These are phyloP conservation scores for Vombatus ursinus DNA, from an alignment of 2,113 vertebrate species.

Conservation along the genomic window DNA sequence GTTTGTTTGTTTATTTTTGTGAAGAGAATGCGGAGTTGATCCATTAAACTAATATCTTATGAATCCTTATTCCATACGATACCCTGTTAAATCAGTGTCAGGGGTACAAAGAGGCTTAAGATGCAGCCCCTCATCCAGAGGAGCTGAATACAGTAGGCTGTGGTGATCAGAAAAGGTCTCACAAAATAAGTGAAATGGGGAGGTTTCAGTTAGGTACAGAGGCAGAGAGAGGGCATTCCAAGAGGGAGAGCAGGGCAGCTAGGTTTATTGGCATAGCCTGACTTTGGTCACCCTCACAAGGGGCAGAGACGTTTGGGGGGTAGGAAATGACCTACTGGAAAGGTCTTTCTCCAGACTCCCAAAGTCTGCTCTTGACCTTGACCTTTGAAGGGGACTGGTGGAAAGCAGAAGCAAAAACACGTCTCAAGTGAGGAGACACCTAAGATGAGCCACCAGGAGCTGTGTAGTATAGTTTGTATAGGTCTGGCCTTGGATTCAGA, in stretches of 20 bases:
- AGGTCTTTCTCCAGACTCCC: not conserved
- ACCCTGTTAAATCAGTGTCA: not conserved
- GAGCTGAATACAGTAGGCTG: not conserved
- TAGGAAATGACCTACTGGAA: not conserved
- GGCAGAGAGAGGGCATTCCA: not conserved
- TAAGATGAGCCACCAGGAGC: not conserved
- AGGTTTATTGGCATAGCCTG: not conserved
- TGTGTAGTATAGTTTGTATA: not conserved
- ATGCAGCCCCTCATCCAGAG: not conserved
- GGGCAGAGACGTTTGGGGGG: not conserved
- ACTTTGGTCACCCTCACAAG: not conserved
- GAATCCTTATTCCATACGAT: not conserved
- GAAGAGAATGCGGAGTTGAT: not conserved
- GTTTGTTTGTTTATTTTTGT: no score
- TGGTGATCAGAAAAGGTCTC: not conserved
- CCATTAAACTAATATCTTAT: not conserved
- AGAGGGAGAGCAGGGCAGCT: not conserved
- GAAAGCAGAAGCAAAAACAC: not conserved
- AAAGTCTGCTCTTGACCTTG: not conserved
- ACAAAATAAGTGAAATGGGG: not conserved
- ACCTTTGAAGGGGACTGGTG: not conserved
- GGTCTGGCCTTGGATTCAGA: not conserved
- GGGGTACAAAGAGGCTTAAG: not conserved
- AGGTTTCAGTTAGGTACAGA: not conserved
- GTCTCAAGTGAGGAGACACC: not conserved